Conservation (phyloP, 2,888 invertebrate genomes). For the Maniola hyperantus region DNA sequence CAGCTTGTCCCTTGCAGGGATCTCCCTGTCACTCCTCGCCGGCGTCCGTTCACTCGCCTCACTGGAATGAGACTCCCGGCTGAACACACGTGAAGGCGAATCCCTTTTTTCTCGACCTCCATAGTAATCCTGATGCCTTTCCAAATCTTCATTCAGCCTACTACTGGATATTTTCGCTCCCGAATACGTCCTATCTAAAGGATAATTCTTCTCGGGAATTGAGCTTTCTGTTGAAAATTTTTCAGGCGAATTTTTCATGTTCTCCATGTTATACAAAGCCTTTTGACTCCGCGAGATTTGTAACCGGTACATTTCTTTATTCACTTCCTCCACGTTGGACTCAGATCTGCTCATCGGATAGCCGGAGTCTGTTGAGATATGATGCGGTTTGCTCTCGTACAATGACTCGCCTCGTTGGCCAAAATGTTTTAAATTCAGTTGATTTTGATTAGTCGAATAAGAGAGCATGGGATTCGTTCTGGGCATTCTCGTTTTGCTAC, state of each 20-base stretch:
- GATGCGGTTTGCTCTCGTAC: slow-evolving; percentile 76
- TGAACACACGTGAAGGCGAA: slow-evolving; percentile 64
- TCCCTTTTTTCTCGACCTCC: slow-evolving; percentile 63
- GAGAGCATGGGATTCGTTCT: slow-evolving; percentile 83
- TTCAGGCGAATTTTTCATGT: slow-evolving; percentile 68
- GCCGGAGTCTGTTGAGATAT: slow-evolving; percentile 72
- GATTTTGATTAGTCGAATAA: slow-evolving; percentile 76
- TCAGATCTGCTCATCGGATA: slow-evolving; percentile 78
- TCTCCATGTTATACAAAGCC: slow-evolving; percentile 76
- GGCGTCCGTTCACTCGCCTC: slow-evolving; percentile 69
- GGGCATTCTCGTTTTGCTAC: slow-evolving; percentile 80
- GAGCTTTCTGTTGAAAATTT: slow-evolving; percentile 66
- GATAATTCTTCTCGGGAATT: slow-evolving; percentile 74
- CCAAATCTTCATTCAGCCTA: slow-evolving; percentile 73
- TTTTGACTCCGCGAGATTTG: slow-evolving; percentile 79
- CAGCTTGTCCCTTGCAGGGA: slow-evolving; percentile 67
- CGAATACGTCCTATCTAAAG: slow-evolving; percentile 73
- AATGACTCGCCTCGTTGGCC: slow-evolving; percentile 74
- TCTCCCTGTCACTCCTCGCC: slow-evolving; percentile 58
- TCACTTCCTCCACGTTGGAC: slow-evolving; percentile 79
- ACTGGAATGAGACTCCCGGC: slow-evolving; percentile 67
- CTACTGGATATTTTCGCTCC: slow-evolving; percentile 75
- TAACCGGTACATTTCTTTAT: slow-evolving; percentile 79
- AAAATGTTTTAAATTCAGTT: slow-evolving; percentile 74
- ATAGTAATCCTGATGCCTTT: slow-evolving; percentile 71